phyloP scores from a whole-genome alignment of 2,888 invertebrate genomes.

The Xanthorhoe designata region DNA sequence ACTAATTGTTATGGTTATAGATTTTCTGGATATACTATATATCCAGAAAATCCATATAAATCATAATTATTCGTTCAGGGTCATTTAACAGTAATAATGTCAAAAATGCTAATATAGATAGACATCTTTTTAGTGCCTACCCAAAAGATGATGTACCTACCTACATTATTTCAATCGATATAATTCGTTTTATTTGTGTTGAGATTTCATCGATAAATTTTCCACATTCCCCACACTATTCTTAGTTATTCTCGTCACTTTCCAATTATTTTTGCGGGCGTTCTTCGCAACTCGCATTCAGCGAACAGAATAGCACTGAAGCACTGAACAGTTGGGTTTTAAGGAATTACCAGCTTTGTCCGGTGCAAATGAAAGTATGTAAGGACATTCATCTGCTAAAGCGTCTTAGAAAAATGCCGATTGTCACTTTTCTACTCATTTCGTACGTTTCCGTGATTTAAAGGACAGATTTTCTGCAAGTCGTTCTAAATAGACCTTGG shows the following conservation, averaged over 20 bases:
- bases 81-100: too few species aligned
- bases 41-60: too few species aligned
- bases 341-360: slow-evolving; percentile 80
- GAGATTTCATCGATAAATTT: slow-evolving; percentile 31
- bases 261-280: slow-evolving; percentile 83
- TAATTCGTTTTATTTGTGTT: neutral
- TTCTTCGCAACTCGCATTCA: slow-evolving; percentile 73
- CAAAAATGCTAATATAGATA: too few species aligned
- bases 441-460: too few species aligned
- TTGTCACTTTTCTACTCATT: neutral
- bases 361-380: slow-evolving; percentile 47
- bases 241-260: slow-evolving; percentile 76
- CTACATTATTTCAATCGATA: too few species aligned
- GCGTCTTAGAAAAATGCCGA: neutral
- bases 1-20: too few species aligned
- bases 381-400: neutral
- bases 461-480: too few species aligned
- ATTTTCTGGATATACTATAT: too few species aligned
- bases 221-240: slow-evolving; percentile 45
- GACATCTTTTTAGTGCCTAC: too few species aligned
- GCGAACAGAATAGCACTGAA: slow-evolving; percentile 45
- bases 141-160: too few species aligned
- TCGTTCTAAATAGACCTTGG: too few species aligned
- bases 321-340: slow-evolving; percentile 54
- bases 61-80: too few species aligned